Percentiles rank a stretch among this genome's conserved stretches.
Evolutionary conservation across 2,113 vertebrate genomes (phyloP).

Genomic region (Ceratotherium simum): DNA sequence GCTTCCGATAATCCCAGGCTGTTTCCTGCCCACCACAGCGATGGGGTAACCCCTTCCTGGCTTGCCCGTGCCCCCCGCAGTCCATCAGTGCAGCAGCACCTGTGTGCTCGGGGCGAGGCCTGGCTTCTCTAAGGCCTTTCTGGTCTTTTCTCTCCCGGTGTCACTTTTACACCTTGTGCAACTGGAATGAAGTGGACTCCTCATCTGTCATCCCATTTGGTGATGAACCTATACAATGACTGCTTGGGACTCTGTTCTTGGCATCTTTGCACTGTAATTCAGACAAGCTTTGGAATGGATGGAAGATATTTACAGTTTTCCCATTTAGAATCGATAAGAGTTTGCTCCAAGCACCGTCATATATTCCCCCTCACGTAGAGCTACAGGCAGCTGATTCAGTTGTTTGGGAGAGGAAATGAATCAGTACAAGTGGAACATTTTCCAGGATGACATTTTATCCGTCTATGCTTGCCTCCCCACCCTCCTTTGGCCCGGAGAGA

Average conservation of each 20-base stretch:
- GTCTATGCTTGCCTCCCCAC: not conserved
- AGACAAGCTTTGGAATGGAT: not conserved
- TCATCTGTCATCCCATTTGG: not conserved
- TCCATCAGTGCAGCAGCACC: fast-evolving
- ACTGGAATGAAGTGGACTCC: not conserved
- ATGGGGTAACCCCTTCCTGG: not conserved
- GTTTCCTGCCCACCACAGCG: not conserved
- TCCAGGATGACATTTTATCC: slow-evolving; percentile 16
- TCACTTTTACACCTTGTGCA: not conserved
- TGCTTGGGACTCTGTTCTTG: not conserved
- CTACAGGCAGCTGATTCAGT: not conserved
- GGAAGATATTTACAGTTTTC: not conserved
- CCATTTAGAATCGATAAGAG: too few species aligned
- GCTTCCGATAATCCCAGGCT: not conserved
- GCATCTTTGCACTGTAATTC: not conserved
- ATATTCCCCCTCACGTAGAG: not conserved
- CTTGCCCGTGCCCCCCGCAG: fast-evolving
- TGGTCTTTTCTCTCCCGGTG: not conserved
- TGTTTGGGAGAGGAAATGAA: slow-evolving; percentile 53
- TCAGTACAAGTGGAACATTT: slow-evolving; percentile 35
- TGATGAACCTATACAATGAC: not conserved
- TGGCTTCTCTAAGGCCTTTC: not conserved
- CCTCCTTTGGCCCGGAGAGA: not conserved
- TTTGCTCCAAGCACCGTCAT: not conserved
- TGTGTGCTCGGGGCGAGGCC: fast-evolving